Evolutionary conservation across 1,140 invertebrate genomes (phyloP).

Genomic region (Trachelipus rathkii): DNA sequence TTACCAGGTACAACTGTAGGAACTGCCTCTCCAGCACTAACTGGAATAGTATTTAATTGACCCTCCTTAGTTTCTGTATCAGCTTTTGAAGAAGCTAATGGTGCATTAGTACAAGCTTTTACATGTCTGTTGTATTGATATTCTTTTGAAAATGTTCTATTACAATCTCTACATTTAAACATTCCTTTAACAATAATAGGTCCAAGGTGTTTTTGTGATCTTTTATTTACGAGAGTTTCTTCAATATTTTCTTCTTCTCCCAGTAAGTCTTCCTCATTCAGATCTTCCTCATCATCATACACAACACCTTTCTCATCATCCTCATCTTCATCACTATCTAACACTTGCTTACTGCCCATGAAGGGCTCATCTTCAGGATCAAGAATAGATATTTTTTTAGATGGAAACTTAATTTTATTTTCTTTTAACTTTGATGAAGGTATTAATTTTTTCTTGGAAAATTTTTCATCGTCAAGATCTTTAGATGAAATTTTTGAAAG

Average conservation of each 20-base stretch:
- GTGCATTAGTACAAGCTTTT: conserved; percentile 29
- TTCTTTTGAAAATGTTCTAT: conserved; percentile 29
- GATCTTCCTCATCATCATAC: conserved; percentile 29
- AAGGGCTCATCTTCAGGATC: conserved; percentile 23
- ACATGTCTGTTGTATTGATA: conserved; percentile 31
- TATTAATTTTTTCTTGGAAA: not conserved
- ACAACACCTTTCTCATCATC: conserved; percentile 23
- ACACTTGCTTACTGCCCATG: conserved; percentile 10
- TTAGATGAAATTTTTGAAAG: not conserved
- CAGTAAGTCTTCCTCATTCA: conserved; percentile 19
- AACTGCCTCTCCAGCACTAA: not conserved
- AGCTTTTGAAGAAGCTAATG: conserved; percentile 27
- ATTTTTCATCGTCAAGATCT: not conserved
- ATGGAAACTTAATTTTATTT: conserved; percentile 12
- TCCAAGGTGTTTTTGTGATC: conserved; percentile 27
- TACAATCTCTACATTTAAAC: conserved; percentile 29
- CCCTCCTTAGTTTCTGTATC: conserved; percentile 12
- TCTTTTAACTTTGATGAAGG: conserved; percentile 18
- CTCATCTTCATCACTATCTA: conserved; percentile 26
- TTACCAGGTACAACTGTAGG: not conserved
- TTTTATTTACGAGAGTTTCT: conserved; percentile 22
- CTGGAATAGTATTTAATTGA: conserved; percentile 5
- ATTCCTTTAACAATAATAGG: conserved; percentile 25
- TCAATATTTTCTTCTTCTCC: conserved; percentile 22
- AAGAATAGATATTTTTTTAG: conserved; percentile 22